Evolutionary conservation across 2,888 invertebrate genomes (phyloP), one percentile per base, ranked within the genome.

Genomic region (Kuschelorhynchus macadamiae): DNA sequence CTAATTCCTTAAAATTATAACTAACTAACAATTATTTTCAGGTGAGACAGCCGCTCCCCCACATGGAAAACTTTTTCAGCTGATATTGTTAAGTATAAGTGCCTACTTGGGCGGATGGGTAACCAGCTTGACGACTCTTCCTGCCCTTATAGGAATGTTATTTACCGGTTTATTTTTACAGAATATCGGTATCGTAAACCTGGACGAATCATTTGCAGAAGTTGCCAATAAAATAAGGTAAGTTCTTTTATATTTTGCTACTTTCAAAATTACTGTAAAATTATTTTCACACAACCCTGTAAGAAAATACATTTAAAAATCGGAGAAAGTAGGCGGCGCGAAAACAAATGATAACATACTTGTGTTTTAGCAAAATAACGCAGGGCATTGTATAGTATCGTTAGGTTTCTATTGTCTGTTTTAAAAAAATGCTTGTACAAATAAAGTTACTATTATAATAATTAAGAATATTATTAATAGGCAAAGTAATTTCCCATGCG

Each of bases 121-220:
- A 16, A 88, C 94, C 82, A 88, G 91, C 70, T 84, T 93, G 71
- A 90, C 93, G 16, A 93, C 92, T 5, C 84, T 95, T 62, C 95
- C 95, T 0, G 90, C 93, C 0, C 88, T 95, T n/a, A 92, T 95
- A 74, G 95, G 95, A 52, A 95, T 95, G 93, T 87, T 96, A 17
- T 82, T 93, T 73, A 91, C 92, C 46, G 95, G 95, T 74, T 88
- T 95, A 53, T 76, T 93, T 39, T 87, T 90, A 75, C 89, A 91
- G 83, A 94, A 95, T 80, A 83, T 91, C 32, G 91, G 91, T 33
- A 87, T 92, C 77, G 89, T 94, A 55, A 84, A 89, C 79, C 78
- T 83, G 25, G 90, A 91, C 74, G 87, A 88, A 4, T 86, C 86
- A 21, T 93, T 92, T 80, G 81, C 85, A 50, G 84, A 86, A 70